Conservation (phyloP, 1,140 invertebrate species). For the Drosophila melanogaster region DNA sequence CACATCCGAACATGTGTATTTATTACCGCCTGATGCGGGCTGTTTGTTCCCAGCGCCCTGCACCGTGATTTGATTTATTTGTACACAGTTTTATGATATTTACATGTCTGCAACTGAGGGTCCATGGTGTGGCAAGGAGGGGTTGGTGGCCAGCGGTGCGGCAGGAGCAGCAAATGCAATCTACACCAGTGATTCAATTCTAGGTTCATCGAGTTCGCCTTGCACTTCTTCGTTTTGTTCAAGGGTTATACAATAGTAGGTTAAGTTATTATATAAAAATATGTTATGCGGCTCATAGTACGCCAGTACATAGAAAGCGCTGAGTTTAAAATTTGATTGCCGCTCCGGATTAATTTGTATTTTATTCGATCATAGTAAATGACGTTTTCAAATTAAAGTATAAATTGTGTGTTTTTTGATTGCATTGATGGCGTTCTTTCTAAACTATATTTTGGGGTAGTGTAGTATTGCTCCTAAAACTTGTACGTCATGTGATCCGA, state of each 20-base stretch:
- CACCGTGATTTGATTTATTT: slow-evolving; percentile 77
- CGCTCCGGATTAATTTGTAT: too few relatives aligned
- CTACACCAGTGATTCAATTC: slow-evolving; percentile 48
- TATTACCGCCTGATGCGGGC: slow-evolving; percentile 63
- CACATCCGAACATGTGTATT: slow-evolving; percentile 75
- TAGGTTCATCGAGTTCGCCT: slow-evolving; percentile 17
- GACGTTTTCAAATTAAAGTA: too few relatives aligned
- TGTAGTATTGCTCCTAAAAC: too few relatives aligned
- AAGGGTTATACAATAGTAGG: not conserved
- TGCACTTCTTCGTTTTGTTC: slow-evolving; percentile 2
- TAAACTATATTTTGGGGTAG: too few relatives aligned
- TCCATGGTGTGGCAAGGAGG: not conserved
- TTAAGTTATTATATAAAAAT: not conserved
- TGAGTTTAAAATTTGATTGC: too few relatives aligned
- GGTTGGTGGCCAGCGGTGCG: not conserved
- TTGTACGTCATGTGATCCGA: too few relatives aligned
- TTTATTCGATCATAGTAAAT: too few relatives aligned
- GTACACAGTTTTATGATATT: slow-evolving; percentile 79
- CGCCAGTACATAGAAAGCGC: too few relatives aligned
- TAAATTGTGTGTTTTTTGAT: too few relatives aligned
- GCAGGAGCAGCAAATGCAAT: slow-evolving; percentile 32
- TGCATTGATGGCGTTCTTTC: too few relatives aligned
- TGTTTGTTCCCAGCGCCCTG: slow-evolving; percentile 66
- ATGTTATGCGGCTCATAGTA: too few relatives aligned
- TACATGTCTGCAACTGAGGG: slow-evolving; percentile 56